Base-by-base conservation (phyloP, 2,113 vertebrate species). In the Austrofundulus limnaeus region DNA sequence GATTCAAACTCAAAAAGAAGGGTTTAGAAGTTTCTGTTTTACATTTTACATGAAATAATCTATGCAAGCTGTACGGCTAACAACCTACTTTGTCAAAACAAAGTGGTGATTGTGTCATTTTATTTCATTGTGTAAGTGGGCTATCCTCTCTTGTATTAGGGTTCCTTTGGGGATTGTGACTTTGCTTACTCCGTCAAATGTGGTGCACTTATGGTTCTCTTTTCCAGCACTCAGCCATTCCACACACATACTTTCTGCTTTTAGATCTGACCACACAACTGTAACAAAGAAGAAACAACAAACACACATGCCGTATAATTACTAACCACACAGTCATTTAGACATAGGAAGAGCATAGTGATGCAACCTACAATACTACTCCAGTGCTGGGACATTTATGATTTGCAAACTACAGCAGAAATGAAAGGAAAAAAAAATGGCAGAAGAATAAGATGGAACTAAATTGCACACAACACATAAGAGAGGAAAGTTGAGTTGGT, bases 181-280 rank as follows among this genome's bases (percentile, higher is more conserved):
- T 70, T 76, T 78, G 65, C 68, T 66, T 11, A 23, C 42, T 72
- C 55, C 72, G 66, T 85, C 70, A 72, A 42, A 76, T 66, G 67
- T n/a, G 37, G 54, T 37, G 75, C 87, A 87, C 86, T 90, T 86
- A 89, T 34, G 66, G 28, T 62, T 73, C 25, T 51, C 31, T 83
- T 87, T 87, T 78, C 84, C 78, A 72, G 73, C 75, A 69, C 74
- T 77, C 66, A 80, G 80, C 81, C 57, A 59, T 83, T 87, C 67
- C 66, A 46, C 38, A 61, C 66, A 74, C 81, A 85, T 78, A 88
- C 83, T 84, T 83, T 71, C 66, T 52, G 69, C 70, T 85, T 46
- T 83, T 75, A 86, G 82, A 89, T 85, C 72, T 24, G 66, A 68
- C 71, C 25, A 24, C 39, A 12, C 49, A 0, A 67, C 74, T 85